Percentiles rank a stretch among this genome's conserved stretches.
Evolutionary conservation across 2,113 vertebrate genomes (phyloP).

Genomic region (Proterorhinus semilunaris): DNA sequence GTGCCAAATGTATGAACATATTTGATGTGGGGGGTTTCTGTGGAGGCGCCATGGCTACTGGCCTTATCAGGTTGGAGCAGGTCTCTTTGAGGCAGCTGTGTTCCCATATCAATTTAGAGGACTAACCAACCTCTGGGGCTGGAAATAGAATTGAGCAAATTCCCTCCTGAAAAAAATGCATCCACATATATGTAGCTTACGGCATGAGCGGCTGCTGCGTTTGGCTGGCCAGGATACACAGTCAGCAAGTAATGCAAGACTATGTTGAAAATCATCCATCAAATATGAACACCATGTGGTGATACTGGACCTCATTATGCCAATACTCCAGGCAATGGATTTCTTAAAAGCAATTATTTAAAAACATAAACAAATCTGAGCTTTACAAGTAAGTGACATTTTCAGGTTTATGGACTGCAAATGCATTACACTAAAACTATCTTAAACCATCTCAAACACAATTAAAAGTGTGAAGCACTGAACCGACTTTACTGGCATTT

Average conservation of each 20-base stretch:
- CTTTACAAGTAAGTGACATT: background rate
- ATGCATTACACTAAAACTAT: background rate
- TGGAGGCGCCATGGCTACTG: constrained; percentile 60
- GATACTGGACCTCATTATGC: background rate
- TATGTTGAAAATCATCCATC: constrained; percentile 9
- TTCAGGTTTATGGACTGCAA: no score
- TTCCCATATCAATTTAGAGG: constrained; percentile 69
- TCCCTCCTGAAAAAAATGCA: constrained; percentile 18
- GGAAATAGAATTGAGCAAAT: constrained; percentile 67
- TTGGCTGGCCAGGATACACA: constrained; percentile 23
- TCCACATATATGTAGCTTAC: constrained; percentile 27
- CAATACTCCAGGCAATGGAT: no score
- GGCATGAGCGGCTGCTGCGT: constrained; percentile 34
- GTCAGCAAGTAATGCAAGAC: constrained; percentile 16
- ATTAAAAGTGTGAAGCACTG: background rate
- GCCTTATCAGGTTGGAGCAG: constrained; percentile 73
- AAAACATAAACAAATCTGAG: background rate
- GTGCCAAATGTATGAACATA: constrained; percentile 52
- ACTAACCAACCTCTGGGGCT: constrained; percentile 59
- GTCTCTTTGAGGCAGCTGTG: constrained; percentile 67
- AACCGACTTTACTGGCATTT: background rate
- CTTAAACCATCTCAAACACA: background rate
- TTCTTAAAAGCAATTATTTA: no score
- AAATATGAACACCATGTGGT: background rate
- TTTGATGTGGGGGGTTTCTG: constrained; percentile 54